Percentiles rank a stretch among this genome's conserved stretches.
These are phyloP conservation scores for Arge pagana DNA, from an alignment of 2,888 invertebrate species.

Conservation along the genomic window DNA sequence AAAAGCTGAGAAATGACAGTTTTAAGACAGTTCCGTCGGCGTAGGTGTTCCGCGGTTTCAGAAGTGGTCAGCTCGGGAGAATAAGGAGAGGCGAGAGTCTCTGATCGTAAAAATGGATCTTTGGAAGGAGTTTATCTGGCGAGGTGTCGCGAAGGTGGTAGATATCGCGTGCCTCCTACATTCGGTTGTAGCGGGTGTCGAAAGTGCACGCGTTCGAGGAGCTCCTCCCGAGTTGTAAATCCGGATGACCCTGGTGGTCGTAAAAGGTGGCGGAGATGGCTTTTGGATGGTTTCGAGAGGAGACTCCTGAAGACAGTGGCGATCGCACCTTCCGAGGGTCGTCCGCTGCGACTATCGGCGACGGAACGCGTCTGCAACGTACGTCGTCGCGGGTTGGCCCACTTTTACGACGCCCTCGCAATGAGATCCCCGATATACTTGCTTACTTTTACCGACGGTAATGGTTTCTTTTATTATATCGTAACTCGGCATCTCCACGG, in stretches of 20 bases:
- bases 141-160: not conserved
- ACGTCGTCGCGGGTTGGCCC: conserved; percentile 3
- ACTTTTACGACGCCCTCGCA: conserved; percentile 17
- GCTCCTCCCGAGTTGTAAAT: conserved; percentile 50
- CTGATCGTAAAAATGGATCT: too few relatives aligned
- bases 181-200: conserved; percentile 11
- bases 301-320: conserved; percentile 12
- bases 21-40: too few relatives aligned
- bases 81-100: too few relatives aligned
- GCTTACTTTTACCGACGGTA: conserved; percentile 26
- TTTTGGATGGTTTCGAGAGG: conserved; percentile 6
- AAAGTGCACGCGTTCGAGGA: conserved; percentile 12
- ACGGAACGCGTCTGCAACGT: conserved; percentile 12
- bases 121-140: not conserved
- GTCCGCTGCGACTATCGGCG: conserved; percentile 12
- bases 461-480: conserved; percentile 50
- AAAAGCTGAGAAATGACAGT: too few relatives aligned
- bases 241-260: conserved; percentile 52
- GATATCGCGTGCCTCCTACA: not conserved
- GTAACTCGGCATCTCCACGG: conserved; percentile 36
- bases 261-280: conserved; percentile 45
- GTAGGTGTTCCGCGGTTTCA: too few relatives aligned
- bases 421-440: conserved; percentile 15
- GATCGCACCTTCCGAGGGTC: conserved; percentile 16
- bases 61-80: too few relatives aligned